Percentiles rank a stretch among this genome's conserved stretches.
phyloP scores from a whole-genome alignment of 2,113 vertebrate species.

The Symphodus melops region DNA sequence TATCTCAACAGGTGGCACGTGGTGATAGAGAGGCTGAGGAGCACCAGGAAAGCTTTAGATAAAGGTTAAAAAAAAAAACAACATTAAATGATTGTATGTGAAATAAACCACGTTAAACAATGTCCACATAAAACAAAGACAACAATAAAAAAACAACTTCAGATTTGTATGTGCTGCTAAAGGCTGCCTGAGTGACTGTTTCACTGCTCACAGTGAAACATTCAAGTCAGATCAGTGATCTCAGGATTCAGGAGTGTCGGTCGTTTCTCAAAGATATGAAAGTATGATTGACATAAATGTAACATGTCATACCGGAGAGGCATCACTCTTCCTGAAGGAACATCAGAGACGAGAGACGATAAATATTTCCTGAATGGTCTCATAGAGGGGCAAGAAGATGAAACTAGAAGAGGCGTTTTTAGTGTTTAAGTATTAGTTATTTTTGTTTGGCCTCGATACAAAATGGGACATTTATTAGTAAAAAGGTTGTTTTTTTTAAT shows the following conservation, averaged over 20 bases:
- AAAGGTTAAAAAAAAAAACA: background rate
- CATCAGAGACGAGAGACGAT: constrained; percentile 39
- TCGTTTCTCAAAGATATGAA: background rate
- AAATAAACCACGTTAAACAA: background rate
- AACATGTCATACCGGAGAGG: constrained; percentile 4
- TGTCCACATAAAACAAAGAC: background rate
- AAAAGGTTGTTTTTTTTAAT: too few species aligned
- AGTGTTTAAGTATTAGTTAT: too few species aligned
- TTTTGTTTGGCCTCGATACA: too few species aligned
- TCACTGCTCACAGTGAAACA: background rate
- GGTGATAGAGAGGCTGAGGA: background rate
- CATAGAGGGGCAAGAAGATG: background rate
- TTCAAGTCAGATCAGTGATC: constrained; percentile 4
- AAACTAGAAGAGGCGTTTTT: constrained; percentile 5
- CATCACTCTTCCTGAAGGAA: constrained; percentile 35
- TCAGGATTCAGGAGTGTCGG: constrained; percentile 6
- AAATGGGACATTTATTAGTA: too few species aligned
- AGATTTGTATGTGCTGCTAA: background rate
- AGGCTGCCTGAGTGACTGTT: background rate
- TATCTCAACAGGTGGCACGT: background rate
- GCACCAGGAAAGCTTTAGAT: background rate
- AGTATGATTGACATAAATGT: constrained; percentile 32
- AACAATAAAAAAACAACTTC: background rate
- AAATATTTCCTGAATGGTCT: constrained; percentile 21
- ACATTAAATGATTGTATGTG: background rate